Percentiles rank a stretch among this genome's conserved stretches.
These are phyloP conservation scores for Melanotaenia nigrans DNA, from an alignment of 2,797 vertebrate genomes.

Conservation along the genomic window DNA sequence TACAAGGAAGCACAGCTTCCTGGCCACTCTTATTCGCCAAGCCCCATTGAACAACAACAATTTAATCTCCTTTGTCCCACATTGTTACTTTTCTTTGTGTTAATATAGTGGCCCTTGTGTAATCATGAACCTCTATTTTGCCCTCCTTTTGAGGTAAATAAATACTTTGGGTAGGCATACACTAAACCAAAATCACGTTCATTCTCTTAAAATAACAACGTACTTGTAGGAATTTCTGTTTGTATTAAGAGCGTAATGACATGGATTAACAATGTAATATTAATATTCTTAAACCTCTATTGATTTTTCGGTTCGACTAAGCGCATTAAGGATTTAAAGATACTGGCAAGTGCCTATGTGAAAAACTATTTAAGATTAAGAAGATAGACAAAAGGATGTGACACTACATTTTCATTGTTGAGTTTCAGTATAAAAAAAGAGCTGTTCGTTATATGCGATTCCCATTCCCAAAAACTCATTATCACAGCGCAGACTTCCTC, in stretches of 20 bases:
- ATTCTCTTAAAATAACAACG: slow-evolving; percentile 65
- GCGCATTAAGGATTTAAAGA: slow-evolving; percentile 61
- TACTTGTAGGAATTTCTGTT: slow-evolving; percentile 57
- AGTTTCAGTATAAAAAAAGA: neutral
- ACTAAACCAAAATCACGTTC: slow-evolving; percentile 60
- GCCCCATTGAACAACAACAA: slow-evolving; percentile 50
- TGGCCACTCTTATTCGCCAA: slow-evolving; percentile 33
- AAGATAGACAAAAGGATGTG: slow-evolving; percentile 39
- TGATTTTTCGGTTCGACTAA: slow-evolving; percentile 40
- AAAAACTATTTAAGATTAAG: slow-evolving; percentile 45
- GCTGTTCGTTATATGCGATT: neutral
- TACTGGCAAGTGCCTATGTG: slow-evolving; percentile 41
- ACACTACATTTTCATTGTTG: neutral
- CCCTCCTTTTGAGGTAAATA: slow-evolving; percentile 31
- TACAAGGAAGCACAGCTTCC: slow-evolving; percentile 52
- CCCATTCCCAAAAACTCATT: neutral
- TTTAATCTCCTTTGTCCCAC: slow-evolving; percentile 68
- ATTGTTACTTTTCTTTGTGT: slow-evolving; percentile 69
- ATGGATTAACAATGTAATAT: slow-evolving; percentile 59
- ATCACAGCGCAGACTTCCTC: too few species aligned
- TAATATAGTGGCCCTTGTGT: slow-evolving; percentile 68
- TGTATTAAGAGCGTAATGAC: slow-evolving; percentile 50
- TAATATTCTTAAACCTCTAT: slow-evolving; percentile 61
- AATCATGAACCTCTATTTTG: slow-evolving; percentile 58
- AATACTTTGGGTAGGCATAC: slow-evolving; percentile 44